Evolutionary conservation across 2,888 invertebrate species (phyloP).

Genomic region (Automeris io): DNA sequence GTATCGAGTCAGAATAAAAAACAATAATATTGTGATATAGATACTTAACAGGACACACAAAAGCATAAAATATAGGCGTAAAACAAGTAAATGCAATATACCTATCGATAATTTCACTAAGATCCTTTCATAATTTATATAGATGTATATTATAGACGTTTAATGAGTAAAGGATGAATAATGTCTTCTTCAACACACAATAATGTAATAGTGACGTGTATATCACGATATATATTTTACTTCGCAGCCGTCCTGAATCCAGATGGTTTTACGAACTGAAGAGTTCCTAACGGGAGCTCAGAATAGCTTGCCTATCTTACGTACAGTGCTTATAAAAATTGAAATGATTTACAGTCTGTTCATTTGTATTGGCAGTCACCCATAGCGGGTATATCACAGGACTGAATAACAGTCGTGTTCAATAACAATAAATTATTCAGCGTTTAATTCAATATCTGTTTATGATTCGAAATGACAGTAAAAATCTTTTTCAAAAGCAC

Average conservation of each 20-base stretch:
- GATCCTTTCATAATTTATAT: too few relatives aligned
- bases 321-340: constrained; percentile 56
- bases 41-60: too few relatives aligned
- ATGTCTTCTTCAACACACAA: neutral
- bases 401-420: constrained; percentile 26
- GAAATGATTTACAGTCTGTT: constrained; percentile 51
- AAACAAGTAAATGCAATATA: too few relatives aligned
- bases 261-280: constrained; percentile 49
- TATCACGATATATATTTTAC: constrained; percentile 6
- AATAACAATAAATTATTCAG: constrained; percentile 22
- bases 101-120: too few relatives aligned
- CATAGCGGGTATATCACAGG: constrained; percentile 35
- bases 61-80: too few relatives aligned
- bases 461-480: too few relatives aligned
- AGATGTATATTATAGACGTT: too few relatives aligned
- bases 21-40: too few relatives aligned
- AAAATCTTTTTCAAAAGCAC: too few relatives aligned
- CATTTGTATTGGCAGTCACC: constrained; percentile 50
- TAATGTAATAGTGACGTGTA: too few relatives aligned
- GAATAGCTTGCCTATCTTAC: constrained; percentile 51
- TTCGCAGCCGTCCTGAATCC: constrained; percentile 31
- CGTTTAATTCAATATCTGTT: constrained; percentile 22
- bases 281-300: constrained; percentile 48
- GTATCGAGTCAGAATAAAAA: too few relatives aligned
- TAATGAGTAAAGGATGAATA: too few relatives aligned